phyloP scores from a whole-genome alignment of 2,888 invertebrate species.

The Limnephilus auricula region DNA sequence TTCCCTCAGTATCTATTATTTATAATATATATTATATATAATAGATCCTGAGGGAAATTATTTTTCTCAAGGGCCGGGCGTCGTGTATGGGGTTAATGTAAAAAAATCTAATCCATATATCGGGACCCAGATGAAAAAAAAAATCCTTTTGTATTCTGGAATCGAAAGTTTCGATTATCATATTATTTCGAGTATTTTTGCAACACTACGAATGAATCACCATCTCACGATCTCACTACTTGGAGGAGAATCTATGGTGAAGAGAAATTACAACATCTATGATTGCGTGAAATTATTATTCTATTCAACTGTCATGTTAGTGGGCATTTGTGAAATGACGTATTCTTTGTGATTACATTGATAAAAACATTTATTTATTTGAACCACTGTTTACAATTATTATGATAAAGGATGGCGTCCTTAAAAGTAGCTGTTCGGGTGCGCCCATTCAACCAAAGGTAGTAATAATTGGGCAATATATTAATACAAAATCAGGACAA shows the following conservation, averaged over 20 bases:
- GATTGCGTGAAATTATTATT: slow-evolving; percentile 1
- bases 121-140: no score
- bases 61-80: no score
- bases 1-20: no score
- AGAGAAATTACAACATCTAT: slow-evolving; percentile 16
- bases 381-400: slow-evolving; percentile 68
- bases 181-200: no score
- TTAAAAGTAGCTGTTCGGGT: slow-evolving; percentile 95
- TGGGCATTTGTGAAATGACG: slow-evolving; percentile 53
- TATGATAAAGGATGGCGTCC: slow-evolving; percentile 88
- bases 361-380: slow-evolving; percentile 34
- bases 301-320: slow-evolving; percentile 54
- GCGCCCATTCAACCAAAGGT: slow-evolving; percentile 94
- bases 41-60: no score
- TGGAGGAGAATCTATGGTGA: neutral
- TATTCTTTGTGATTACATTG: slow-evolving; percentile 54
- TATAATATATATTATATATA: no score
- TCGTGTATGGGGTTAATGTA: no score
- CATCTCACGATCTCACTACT: neutral
- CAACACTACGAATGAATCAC: neutral
- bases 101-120: no score
- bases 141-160: neutral
- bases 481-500: slow-evolving; percentile 52
- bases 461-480: slow-evolving; percentile 64
- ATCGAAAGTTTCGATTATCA: neutral